Evolutionary conservation across 1,140 invertebrate species (phyloP), one percentile per base, ranked within the genome.

Genomic region (Pentalonia nigronervosa): DNA sequence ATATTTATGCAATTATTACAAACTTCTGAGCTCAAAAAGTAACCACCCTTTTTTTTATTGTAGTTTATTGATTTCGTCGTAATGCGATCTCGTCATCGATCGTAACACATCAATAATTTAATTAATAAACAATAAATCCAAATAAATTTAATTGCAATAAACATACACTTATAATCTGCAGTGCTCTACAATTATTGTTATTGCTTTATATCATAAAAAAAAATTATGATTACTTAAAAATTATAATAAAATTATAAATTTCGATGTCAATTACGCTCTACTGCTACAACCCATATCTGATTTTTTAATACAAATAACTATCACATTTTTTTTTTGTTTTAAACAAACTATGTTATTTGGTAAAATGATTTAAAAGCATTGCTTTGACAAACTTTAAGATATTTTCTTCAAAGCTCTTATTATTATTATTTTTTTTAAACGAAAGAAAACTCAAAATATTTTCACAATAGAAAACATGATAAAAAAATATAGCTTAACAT

Each of bases 381-480:
- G 30, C 60, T 76, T 76, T 76, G 60, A 76, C n/a, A 76, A 76
- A 76, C 60, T 76, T 76, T 76, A 84, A 84, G 36, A 41, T 87
- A n/a, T 87, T 47, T 87, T 47, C 25, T 30, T 87, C 84, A 45
- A 87, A 30, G 41, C 45, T 87, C 25, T 87, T 87, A 47, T 87
- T 87, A 87, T 47, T 87, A 67, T 67, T 76, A 76, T 76, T n/a
- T 17, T 41, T 76, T 76, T 34, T 76, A 76, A 76, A 20, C 14
- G 60, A 76, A 76, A 87, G 14, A 87, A 30, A 25, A 47, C 84
- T 87, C 41, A 47, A 30, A 47, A n/a, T n/a, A 76, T 76, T 87
- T 87, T 48, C 11, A 48, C 41, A 87, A n/a, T 87, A 47, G 48
- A 87, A 87, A 87, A 45, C 30, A 47, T 41, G 45, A 87, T 87